phyloP scores from a whole-genome alignment of 2,113 vertebrate genomes.

The Pachypanchax playfairii region DNA sequence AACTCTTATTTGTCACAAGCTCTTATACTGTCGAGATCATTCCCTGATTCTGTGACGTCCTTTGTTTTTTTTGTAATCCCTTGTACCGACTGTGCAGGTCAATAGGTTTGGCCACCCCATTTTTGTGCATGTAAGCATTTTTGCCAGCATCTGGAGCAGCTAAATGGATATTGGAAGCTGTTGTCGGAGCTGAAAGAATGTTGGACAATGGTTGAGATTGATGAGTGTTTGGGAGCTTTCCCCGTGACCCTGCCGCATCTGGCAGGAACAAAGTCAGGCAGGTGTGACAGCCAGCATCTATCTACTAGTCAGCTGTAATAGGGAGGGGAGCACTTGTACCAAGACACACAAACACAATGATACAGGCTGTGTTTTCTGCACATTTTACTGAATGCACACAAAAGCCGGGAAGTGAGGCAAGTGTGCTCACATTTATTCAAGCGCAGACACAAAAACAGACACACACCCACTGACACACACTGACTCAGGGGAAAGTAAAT shows the following conservation, averaged over 20 bases:
- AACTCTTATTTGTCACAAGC: slow-evolving; percentile 35
- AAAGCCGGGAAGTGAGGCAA: slow-evolving; percentile 4
- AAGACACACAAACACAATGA: slow-evolving; percentile 25
- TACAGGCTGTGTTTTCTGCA: slow-evolving; percentile 23
- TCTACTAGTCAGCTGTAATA: slow-evolving; percentile 75
- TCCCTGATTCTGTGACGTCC: slow-evolving; percentile 28
- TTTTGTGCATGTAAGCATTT: slow-evolving; percentile 71
- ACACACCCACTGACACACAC: slow-evolving; percentile 10
- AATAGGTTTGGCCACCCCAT: slow-evolving; percentile 50
- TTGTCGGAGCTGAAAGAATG: slow-evolving; percentile 58
- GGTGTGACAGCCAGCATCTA: slow-evolving; percentile 81
- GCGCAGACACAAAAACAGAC: slow-evolving; percentile 1
- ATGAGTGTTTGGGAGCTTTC: slow-evolving; percentile 81
- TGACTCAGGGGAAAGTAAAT: slow-evolving; percentile 1
- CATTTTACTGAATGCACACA: slow-evolving; percentile 18
- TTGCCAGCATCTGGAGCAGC: slow-evolving; percentile 69
- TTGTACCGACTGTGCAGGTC: slow-evolving; percentile 43
- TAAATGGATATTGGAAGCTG: slow-evolving; percentile 79
- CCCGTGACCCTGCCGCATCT: slow-evolving; percentile 76
- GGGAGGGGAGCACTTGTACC: slow-evolving; percentile 53
- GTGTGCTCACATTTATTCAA: slow-evolving; percentile 14
- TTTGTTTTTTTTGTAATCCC: slow-evolving; percentile 38
- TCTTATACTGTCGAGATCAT: slow-evolving; percentile 15
- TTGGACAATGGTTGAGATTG: slow-evolving; percentile 80
- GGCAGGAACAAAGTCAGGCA: slow-evolving; percentile 78